Evolutionary conservation across 2,888 invertebrate species (phyloP).

Genomic region (Aleiodes leptofemur): DNA sequence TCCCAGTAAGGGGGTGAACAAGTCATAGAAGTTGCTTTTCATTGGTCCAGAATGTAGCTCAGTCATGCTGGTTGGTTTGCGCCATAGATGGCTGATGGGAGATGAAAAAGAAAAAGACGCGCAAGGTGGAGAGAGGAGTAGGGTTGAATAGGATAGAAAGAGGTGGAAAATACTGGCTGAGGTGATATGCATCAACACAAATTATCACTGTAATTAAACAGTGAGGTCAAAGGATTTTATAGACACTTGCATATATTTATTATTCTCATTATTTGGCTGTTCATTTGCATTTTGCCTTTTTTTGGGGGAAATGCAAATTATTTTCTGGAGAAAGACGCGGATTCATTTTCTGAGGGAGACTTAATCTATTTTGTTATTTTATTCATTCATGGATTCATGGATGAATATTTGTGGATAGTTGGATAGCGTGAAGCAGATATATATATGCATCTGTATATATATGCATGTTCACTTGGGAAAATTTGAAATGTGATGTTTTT

Average conservation of each 20-base stretch:
- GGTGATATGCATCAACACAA: slow-evolving; percentile 14
- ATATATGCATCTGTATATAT: no score
- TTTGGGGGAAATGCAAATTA: no score
- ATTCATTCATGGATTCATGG: no score
- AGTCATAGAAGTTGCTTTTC: slow-evolving; percentile 52
- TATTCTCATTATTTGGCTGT: no score
- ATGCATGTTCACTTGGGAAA: no score
- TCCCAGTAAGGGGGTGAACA: slow-evolving; percentile 52
- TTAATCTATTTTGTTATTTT: no score
- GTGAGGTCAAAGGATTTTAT: slow-evolving; percentile 5
- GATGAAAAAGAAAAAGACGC: not conserved
- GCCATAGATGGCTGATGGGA: not conserved
- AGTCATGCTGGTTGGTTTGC: slow-evolving; percentile 10
- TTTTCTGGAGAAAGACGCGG: no score
- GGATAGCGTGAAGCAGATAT: no score
- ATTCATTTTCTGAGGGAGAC: no score
- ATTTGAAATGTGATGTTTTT: no score
- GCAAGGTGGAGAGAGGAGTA: not conserved
- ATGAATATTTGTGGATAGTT: no score
- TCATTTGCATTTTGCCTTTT: not conserved
- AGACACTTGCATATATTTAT: no score
- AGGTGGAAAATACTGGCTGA: slow-evolving; percentile 10
- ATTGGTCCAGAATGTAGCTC: slow-evolving; percentile 48
- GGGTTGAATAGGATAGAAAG: not conserved
- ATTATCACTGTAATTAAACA: slow-evolving; percentile 24